These are phyloP conservation scores for Drosophila tripunctata DNA, from an alignment of 2,888 invertebrate genomes.

Conservation along the genomic window DNA sequence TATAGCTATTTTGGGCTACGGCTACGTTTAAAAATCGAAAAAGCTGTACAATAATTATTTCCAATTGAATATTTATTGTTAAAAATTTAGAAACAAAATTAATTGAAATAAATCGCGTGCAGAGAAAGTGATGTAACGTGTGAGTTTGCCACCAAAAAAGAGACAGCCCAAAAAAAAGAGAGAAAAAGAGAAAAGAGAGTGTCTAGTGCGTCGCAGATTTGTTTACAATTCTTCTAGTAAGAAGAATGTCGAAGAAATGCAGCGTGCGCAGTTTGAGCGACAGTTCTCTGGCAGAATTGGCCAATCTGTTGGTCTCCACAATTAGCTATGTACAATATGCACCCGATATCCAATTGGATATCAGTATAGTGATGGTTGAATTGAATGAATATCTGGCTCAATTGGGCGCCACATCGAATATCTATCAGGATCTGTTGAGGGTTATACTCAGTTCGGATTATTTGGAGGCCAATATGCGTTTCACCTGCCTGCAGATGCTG, in stretches of 20 bases:
- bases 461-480: conserved; percentile 88
- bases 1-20: conserved; percentile 61
- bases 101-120: background rate
- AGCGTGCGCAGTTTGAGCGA: conserved; percentile 87
- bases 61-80: background rate
- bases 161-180: background rate
- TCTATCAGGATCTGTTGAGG: conserved; percentile 88
- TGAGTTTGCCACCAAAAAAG: background rate
- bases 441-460: conserved; percentile 88
- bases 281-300: conserved; percentile 86
- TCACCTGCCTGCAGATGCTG: conserved; percentile 87
- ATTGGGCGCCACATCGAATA: conserved; percentile 88
- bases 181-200: background rate
- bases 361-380: conserved; percentile 86
- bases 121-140: conserved; percentile 65
- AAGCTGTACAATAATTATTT: background rate
- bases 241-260: conserved; percentile 87
- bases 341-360: conserved; percentile 86
- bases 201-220: conserved; percentile 66
- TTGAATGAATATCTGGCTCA: conserved; percentile 87
- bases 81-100: background rate
- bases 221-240: conserved; percentile 25
- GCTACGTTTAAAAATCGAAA: conserved; percentile 1
- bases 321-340: conserved; percentile 86
- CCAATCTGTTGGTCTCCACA: conserved; percentile 87